Evolutionary conservation across 2,797 vertebrate species (phyloP).

Genomic region (Sebastes elongatus): DNA sequence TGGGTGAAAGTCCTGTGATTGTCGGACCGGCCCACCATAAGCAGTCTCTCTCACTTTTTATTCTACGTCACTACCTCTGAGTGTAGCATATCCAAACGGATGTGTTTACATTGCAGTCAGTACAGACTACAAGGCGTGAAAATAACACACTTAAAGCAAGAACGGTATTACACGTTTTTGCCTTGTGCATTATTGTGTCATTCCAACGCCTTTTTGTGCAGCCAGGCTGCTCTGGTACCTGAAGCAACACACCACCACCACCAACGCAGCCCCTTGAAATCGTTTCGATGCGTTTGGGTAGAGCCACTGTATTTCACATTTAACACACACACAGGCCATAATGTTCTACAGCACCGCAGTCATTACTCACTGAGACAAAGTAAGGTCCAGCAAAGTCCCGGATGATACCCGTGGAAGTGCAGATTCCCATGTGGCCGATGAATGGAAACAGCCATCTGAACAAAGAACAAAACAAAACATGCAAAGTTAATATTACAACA

Average conservation of each 20-base stretch:
- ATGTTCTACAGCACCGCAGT: not conserved
- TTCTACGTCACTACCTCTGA: no score
- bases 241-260: no score
- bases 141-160: no score
- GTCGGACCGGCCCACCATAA: rapidly evolving
- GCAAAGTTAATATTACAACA: not conserved
- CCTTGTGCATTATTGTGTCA: no score
- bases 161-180: no score
- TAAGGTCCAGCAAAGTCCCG: constrained; percentile 97
- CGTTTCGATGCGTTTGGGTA: no score
- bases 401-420: constrained; percentile 93
- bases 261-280: no score
- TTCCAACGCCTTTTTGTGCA: rapidly evolving
- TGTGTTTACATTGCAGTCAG: no score
- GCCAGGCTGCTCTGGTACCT: no score
- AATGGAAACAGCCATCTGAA: constrained; percentile 94
- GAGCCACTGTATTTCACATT: not conserved
- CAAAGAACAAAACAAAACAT: not conserved
- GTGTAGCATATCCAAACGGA: rapidly evolving
- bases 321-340: not conserved
- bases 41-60: no score
- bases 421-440: constrained; percentile 98
- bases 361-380: constrained; percentile 93
- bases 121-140: no score
- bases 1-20: no score